Evolutionary conservation across 1,140 invertebrate species (phyloP), one percentile per base, ranked within the genome.

Genomic region (Rhopalosiphum padi): DNA sequence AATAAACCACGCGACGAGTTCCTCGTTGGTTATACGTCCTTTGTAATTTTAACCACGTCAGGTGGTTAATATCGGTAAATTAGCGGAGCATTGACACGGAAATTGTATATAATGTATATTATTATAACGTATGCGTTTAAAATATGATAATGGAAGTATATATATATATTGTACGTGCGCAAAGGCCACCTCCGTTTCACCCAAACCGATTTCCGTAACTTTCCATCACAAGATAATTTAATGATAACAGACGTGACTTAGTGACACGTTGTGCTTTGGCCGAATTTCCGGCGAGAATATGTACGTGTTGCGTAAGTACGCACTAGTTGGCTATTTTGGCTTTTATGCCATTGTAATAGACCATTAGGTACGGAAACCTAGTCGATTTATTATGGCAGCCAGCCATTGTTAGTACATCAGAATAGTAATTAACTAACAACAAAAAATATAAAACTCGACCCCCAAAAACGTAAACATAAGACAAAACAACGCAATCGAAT

Each of bases 21-120:
- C 5, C n/a, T 15, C 1, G 5, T 15, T n/a, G 60, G 25, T 60
- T 68, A 53, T 77, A n/a, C n/a, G 60, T 1, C 15, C 15, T 77
- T 77, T n/a, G 15, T 77, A 77, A n/a, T n/a, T 77, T 77, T 18
- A n/a, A 77, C 60, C n/a, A n/a, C 30, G 30, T 18, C 0, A 18
- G 30, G 30, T 18, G 60, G 60, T 77, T 77, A 77, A n/a, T 5
- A 77, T 77, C 60, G n/a, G 15, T 77, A n/a, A 77, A 77, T 77
- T 77, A 77, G 60, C 1, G 60, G n/a, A 77, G 60, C 60, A n/a
- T n/a, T 77, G 60, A 18, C 60, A 77, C 60, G 30, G 60, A 77
- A 77, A n/a, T 77, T 77, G 11, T 77, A 77, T 77, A 77, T 77
- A n/a, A 77, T 77, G 60, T 77, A 77, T 77, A n/a, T 77, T 30